These are phyloP conservation scores for Dioctria linearis DNA, from an alignment of 2,888 invertebrate genomes.

Conservation along the genomic window DNA sequence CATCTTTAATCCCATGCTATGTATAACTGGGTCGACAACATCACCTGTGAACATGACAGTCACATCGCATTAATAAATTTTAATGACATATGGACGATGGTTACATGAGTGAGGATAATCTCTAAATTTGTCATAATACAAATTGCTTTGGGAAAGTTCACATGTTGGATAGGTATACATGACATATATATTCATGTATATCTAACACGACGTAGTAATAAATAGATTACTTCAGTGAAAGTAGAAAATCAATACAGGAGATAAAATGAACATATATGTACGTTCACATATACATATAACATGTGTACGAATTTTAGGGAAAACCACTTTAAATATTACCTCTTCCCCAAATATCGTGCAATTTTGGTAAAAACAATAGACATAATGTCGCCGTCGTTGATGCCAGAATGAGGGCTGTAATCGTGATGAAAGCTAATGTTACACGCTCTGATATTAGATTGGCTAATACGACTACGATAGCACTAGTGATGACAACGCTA, in stretches of 20 bases:
- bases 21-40: constrained; percentile 85
- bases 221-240: background rate
- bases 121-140: constrained; percentile 1
- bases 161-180: background rate
- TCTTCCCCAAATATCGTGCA: constrained; percentile 79
- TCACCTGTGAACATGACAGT: constrained; percentile 71
- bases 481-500: constrained; percentile 90
- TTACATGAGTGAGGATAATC: background rate
- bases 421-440: constrained; percentile 85
- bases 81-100: background rate
- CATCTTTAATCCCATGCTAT: constrained; percentile 89
- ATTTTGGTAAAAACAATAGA: constrained; percentile 89
- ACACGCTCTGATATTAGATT: constrained; percentile 88
- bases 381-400: constrained; percentile 91
- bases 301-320: background rate
- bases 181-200: background rate
- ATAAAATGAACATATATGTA: background rate
- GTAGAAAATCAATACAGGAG: background rate
- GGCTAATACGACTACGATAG: constrained; percentile 90
- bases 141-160: constrained; percentile 15
- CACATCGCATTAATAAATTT: constrained; percentile 26
- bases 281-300: background rate
- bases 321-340: constrained; percentile 68
- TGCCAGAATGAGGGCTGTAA: constrained; percentile 85
- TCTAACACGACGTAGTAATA: background rate